Base-by-base conservation (phyloP, 2,797 vertebrate genomes). In the Dryobates pubescens region DNA sequence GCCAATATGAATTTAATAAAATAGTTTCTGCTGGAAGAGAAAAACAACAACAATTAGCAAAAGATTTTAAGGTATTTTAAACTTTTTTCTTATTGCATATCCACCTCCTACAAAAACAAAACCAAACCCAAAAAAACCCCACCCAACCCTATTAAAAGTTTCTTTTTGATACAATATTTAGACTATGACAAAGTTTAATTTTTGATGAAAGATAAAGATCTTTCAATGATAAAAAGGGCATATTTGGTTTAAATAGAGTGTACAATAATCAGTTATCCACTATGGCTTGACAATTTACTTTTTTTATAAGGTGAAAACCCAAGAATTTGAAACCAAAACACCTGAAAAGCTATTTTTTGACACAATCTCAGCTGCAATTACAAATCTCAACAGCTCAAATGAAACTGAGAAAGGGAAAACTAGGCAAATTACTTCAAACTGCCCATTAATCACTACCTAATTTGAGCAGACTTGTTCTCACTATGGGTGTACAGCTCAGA, bases 71-170 rank as follows among this genome's bases (percentile, higher is more conserved):
- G 82, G 26, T 15, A 32, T 34, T 70, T 75, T 18, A 51, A 43
- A 13, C 3, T 6, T 51, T 78, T 85, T 73, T 38, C 27, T 82
- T 57, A 7, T 4, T 49, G 22, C 6, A 13, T 68, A 19, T 24
- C 8, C 4, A 29, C 27, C 8, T 8, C 13, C 13, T 4, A 4
- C 45, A 47, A 47, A 47, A 47, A 20, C 8, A 20, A 22, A 47
- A 19, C 45, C 45, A 10, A 81, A 57, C 23, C 63, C 24, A 30
- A 58, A 36, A 71, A 34, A 5, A 10, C 7, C 2, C 27, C 64
- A 6, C 6, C 7, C 29, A 45, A 16, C 4, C 7, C 10, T 61
- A 43, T 10, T 23, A 89, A 63, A 14, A 0, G 0, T 47, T 79
- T 78, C 2, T 22, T 34, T 56, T 82, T 56, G 10, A 77, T 58